A percentile compares a stretch with the other conserved stretches of the same genome.
Conservation (phyloP, 2,113 vertebrate species). For the Melanerpes aurifrons region DNA sequence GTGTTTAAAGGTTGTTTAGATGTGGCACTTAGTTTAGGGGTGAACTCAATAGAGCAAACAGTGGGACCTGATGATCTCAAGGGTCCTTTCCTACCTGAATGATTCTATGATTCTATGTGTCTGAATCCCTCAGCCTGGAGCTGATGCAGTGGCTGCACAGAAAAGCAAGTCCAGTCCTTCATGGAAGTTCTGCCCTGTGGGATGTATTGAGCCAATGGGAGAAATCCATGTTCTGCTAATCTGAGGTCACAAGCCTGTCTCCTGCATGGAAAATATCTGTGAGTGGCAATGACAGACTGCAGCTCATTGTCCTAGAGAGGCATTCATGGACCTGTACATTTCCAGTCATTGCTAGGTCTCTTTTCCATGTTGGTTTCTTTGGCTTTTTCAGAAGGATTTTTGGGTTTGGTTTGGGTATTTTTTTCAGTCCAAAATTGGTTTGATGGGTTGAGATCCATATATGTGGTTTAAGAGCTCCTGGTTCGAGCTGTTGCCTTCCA, state of each 20-base stretch:
- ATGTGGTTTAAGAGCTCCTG: not conserved
- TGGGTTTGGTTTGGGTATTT: too few relatives aligned
- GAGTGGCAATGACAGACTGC: not conserved
- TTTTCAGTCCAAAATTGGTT: not conserved
- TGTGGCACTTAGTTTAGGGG: too few relatives aligned
- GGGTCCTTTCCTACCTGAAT: too few relatives aligned
- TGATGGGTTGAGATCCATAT: not conserved
- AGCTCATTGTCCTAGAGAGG: not conserved
- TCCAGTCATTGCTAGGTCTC: not conserved
- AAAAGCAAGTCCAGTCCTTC: not conserved
- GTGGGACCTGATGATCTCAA: too few relatives aligned
- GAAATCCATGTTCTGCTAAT: not conserved
- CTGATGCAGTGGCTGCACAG: not conserved
- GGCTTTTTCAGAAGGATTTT: not conserved
- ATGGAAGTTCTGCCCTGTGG: not conserved
- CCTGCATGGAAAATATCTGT: not conserved
- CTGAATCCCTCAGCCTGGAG: not conserved
- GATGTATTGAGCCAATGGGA: not conserved
- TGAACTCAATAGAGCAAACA: too few relatives aligned
- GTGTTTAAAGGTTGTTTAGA: too few relatives aligned
- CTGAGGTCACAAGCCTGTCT: not conserved
- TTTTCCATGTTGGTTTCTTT: not conserved
- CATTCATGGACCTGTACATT: not conserved
- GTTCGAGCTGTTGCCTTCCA: not conserved
- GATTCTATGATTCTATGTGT: not conserved